A percentile compares a stretch with the other conserved stretches of the same genome.
These are phyloP conservation scores for Lasiurus cinereus DNA, from an alignment of 2,113 vertebrate species.

Conservation along the genomic window DNA sequence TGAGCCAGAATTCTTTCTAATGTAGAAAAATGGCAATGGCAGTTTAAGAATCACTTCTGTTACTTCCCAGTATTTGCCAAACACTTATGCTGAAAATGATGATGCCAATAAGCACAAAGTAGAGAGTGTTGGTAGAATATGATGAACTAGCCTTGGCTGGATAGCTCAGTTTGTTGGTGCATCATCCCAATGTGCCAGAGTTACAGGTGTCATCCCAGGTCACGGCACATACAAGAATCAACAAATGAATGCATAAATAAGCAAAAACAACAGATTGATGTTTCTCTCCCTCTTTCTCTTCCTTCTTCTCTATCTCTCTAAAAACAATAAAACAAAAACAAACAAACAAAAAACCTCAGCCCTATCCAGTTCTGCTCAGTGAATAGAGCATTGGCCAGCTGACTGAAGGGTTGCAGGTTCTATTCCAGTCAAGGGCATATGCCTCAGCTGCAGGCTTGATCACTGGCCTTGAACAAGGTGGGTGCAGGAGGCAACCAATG, in stretches of 20 bases:
- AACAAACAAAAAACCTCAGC: too few species aligned
- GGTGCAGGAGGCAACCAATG: too few species aligned
- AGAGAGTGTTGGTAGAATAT: background rate
- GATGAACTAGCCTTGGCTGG: background rate
- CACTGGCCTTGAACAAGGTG: too few species aligned
- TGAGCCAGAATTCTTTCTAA: slow-evolving; percentile 11
- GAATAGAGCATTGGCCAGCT: too few species aligned
- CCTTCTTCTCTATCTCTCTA: too few species aligned
- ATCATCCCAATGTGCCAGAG: background rate
- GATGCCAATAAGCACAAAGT: background rate
- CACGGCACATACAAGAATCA: background rate
- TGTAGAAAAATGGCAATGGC: background rate
- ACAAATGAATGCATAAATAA: background rate
- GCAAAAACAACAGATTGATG: background rate
- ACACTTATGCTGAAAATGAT: background rate
- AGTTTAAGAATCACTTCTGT: background rate
- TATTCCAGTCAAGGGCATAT: too few species aligned
- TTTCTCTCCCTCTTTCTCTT: background rate
- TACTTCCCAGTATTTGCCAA: background rate
- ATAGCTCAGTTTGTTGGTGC: background rate
- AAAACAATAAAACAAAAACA: too few species aligned
- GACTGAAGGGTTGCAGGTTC: too few species aligned
- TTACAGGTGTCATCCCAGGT: background rate
- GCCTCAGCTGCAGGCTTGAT: too few species aligned
- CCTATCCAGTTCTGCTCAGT: too few species aligned